These are phyloP conservation scores for Podarcis cretensis DNA, from an alignment of 2,113 vertebrate species.

Conservation along the genomic window DNA sequence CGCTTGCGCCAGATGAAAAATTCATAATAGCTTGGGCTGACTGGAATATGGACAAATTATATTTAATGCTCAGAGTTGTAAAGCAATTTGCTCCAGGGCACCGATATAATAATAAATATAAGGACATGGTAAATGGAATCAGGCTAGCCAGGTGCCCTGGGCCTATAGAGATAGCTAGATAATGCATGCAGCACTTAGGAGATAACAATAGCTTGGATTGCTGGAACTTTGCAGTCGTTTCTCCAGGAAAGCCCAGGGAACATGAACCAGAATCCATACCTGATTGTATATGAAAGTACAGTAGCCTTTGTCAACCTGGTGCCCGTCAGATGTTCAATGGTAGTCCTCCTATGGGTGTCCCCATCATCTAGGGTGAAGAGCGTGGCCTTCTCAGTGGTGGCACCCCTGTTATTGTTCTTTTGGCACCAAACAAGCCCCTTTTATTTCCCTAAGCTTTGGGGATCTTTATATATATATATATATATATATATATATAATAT, in stretches of 20 bases:
- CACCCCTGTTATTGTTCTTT: too few relatives aligned
- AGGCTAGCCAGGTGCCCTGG: constrained; percentile 36
- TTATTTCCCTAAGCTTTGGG: too few relatives aligned
- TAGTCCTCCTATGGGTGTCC: too few relatives aligned
- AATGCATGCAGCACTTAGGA: background rate
- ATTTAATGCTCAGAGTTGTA: constrained; percentile 53
- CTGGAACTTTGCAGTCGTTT: rapidly evolving
- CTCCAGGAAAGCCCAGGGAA: rapidly evolving
- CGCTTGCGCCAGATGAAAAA: constrained; percentile 37
- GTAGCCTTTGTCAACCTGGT: too few relatives aligned
- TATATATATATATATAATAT: too few relatives aligned
- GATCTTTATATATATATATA: too few relatives aligned
- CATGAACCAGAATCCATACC: background rate
- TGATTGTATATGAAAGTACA: too few relatives aligned
- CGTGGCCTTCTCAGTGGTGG: too few relatives aligned
- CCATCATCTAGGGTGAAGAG: too few relatives aligned
- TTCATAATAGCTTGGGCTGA: constrained; percentile 56
- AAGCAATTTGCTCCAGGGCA: constrained; percentile 57
- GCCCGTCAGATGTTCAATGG: background rate
- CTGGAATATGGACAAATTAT: constrained; percentile 52
- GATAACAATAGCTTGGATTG: background rate
- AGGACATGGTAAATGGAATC: constrained; percentile 44
- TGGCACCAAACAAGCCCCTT: too few relatives aligned
- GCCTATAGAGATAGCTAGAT: background rate
- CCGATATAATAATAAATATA: constrained; percentile 51